A percentile compares a stretch with the other conserved stretches of the same genome.
Conservation (phyloP, 2,888 invertebrate species). For the Microplitis deprimator region DNA sequence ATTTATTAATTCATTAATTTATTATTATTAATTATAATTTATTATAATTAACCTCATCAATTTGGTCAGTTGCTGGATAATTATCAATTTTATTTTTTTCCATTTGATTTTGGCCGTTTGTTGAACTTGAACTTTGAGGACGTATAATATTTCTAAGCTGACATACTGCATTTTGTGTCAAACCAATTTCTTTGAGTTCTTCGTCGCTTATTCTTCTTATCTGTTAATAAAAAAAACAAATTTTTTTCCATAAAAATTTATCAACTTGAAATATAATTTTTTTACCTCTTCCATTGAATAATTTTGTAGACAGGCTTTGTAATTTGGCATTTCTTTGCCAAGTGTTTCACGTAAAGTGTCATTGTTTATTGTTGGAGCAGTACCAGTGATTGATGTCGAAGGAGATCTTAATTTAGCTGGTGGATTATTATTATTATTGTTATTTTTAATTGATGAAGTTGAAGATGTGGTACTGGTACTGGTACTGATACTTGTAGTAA, state of each 20-base stretch:
- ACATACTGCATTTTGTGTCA: constrained; percentile 73
- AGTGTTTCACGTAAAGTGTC: constrained; percentile 66
- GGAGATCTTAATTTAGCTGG: constrained; percentile 62
- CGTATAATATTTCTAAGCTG: constrained; percentile 76
- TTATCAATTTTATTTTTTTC: constrained; percentile 59
- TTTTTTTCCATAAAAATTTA: not conserved
- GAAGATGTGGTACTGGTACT: constrained; percentile 16
- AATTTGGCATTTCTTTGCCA: constrained; percentile 69
- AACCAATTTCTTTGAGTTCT: constrained; percentile 75
- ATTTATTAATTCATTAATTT: not conserved
- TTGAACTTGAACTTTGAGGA: constrained; percentile 63
- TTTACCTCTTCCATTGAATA: constrained; percentile 70
- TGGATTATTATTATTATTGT: too few relatives aligned
- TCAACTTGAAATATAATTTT: not conserved
- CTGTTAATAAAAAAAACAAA: constrained; percentile 63
- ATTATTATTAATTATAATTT: constrained; percentile 3
- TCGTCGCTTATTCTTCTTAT: constrained; percentile 78
- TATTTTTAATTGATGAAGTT: constrained; percentile 21
- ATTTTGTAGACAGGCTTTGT: constrained; percentile 68
- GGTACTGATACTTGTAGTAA: constrained; percentile 50
- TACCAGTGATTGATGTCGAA: constrained; percentile 56
- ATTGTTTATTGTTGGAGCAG: not conserved
- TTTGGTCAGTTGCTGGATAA: constrained; percentile 55
- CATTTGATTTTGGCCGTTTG: constrained; percentile 50
- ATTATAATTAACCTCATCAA: constrained; percentile 60